Conservation (phyloP, 2,797 vertebrate genomes). For the Ctenochaetus hawaiiensis region DNA sequence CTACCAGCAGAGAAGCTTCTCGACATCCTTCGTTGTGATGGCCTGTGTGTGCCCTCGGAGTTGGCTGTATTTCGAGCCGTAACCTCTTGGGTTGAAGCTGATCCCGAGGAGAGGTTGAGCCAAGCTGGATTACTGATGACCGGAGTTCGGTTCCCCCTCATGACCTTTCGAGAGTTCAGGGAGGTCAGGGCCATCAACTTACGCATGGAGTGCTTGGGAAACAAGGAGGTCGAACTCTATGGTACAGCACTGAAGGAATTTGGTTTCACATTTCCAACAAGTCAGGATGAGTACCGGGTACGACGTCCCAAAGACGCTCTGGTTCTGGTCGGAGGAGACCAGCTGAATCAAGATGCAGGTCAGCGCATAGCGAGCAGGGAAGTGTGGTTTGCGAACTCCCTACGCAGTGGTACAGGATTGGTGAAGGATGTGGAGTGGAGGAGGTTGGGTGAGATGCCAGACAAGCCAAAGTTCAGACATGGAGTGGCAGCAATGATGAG, state of each 20-base stretch:
- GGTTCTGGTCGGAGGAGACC: constrained; percentile 91
- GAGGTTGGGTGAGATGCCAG: constrained; percentile 85
- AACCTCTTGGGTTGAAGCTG: constrained; percentile 87
- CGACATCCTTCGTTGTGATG: constrained; percentile 83
- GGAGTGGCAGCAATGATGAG: constrained; percentile 81
- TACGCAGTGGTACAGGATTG: constrained; percentile 86
- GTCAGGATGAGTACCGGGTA: constrained; percentile 73
- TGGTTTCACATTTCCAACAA: constrained; percentile 71
- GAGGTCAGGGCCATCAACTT: constrained; percentile 87
- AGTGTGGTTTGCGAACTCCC: constrained; percentile 90
- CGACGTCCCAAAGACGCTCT: constrained; percentile 86
- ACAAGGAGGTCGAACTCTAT: constrained; percentile 79
- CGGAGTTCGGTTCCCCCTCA: constrained; percentile 91
- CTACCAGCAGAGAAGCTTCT: constrained; percentile 85
- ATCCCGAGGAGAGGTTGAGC: constrained; percentile 77
- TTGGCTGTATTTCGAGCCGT: constrained; percentile 89
- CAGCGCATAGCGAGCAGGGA: constrained; percentile 82
- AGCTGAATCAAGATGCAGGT: constrained; percentile 80
- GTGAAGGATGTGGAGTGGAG: constrained; percentile 89
- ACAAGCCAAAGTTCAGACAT: constrained; percentile 87
- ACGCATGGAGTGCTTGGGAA: constrained; percentile 78
- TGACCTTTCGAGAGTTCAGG: constrained; percentile 92
- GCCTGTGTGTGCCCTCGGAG: constrained; percentile 88
- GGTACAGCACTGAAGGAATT: constrained; percentile 77
- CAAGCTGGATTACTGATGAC: constrained; percentile 84